Evolutionary conservation across 1,140 invertebrate genomes (phyloP).

Genomic region (Myzus persicae): DNA sequence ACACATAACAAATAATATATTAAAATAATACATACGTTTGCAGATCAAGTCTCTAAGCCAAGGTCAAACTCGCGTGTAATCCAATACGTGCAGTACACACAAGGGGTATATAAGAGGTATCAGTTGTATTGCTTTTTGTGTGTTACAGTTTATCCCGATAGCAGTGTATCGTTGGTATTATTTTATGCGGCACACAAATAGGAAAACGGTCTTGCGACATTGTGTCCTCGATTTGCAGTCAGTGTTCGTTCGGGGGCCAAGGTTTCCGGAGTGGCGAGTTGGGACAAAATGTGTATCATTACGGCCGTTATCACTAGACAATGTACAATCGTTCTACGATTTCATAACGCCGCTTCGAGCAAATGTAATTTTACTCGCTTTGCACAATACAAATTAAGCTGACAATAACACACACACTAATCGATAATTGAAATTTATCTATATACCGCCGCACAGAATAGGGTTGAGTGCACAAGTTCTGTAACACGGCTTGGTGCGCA

Average conservation of each 20-base stretch:
- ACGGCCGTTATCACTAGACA: conserved; percentile 22
- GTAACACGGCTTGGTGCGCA: background rate
- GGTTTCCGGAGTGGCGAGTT: background rate
- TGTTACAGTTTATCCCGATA: conserved; percentile 1
- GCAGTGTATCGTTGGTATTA: background rate
- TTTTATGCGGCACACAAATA: background rate
- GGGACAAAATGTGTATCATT: conserved; percentile 36
- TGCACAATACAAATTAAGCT: conserved; percentile 32
- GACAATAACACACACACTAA: conserved; percentile 25
- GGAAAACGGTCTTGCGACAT: background rate
- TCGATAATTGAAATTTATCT: conserved; percentile 25
- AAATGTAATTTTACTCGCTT: conserved; percentile 23
- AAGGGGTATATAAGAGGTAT: background rate
- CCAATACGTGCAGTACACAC: background rate
- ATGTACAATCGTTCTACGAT: conserved; percentile 17
- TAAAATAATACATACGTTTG: background rate
- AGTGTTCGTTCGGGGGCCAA: background rate
- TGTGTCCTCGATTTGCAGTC: conserved; percentile 26
- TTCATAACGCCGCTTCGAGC: background rate
- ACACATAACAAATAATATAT: background rate
- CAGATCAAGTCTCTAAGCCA: background rate
- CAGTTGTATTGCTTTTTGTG: background rate
- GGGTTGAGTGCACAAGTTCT: conserved; percentile 45
- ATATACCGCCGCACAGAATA: background rate
- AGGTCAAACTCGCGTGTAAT: background rate